A percentile compares a stretch with the other conserved stretches of the same genome.
Evolutionary conservation across 2,888 invertebrate genomes (phyloP).

Genomic region (Serrognathus titanus): DNA sequence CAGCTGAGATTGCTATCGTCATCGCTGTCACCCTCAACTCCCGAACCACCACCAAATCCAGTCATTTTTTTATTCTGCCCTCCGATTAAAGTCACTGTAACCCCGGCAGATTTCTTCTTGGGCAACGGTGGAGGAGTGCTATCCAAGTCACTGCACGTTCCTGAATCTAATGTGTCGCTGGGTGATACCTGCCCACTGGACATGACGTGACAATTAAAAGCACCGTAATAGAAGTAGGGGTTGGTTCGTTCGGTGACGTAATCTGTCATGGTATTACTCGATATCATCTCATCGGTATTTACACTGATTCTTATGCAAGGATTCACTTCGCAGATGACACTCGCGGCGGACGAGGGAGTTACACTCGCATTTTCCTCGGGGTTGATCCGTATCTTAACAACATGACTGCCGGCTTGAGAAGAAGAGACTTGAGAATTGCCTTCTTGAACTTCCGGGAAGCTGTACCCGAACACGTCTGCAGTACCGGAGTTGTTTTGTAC

Average conservation of each 20-base stretch:
- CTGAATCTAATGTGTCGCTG: constrained; percentile 78
- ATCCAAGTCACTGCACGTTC: constrained; percentile 81
- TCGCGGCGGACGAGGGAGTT: constrained; percentile 33
- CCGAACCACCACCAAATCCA: constrained; percentile 60
- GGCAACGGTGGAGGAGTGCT: constrained; percentile 67
- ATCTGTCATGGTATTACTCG: constrained; percentile 48
- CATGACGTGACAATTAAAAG: constrained; percentile 59
- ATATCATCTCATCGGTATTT: constrained; percentile 52
- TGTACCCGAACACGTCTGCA: constrained; percentile 38
- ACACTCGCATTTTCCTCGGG: constrained; percentile 46
- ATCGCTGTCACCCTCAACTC: constrained; percentile 62
- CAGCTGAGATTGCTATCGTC: constrained; percentile 74
- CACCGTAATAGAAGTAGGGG: constrained; percentile 58
- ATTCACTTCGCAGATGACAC: constrained; percentile 49
- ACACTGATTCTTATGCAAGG: constrained; percentile 62
- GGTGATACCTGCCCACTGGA: constrained; percentile 81
- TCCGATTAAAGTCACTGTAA: constrained; percentile 58
- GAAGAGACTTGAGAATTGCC: constrained; percentile 20
- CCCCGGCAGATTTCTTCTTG: constrained; percentile 55
- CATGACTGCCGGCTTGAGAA: constrained; percentile 47
- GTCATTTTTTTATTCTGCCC: constrained; percentile 52
- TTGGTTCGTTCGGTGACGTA: constrained; percentile 32
- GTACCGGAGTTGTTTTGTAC: constrained; percentile 46
- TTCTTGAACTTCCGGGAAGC: constrained; percentile 38
- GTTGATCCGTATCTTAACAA: constrained; percentile 70